phyloP scores from a whole-genome alignment of 1,140 invertebrate species.

The Oryctes rhinoceros region DNA sequence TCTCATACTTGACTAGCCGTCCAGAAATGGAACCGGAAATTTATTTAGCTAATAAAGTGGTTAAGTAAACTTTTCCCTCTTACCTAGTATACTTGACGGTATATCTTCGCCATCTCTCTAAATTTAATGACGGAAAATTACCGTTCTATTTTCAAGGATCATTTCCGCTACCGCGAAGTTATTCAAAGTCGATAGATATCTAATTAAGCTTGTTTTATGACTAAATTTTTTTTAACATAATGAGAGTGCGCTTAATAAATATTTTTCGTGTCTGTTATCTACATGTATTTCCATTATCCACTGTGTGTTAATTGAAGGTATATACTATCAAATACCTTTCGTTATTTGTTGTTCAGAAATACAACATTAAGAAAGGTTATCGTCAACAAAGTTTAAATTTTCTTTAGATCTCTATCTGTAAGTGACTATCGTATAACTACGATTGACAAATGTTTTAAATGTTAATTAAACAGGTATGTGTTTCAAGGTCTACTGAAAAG shows the following conservation, averaged over 20 bases:
- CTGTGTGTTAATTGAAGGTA: too few relatives aligned
- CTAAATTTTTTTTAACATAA: background rate
- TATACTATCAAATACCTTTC: too few relatives aligned
- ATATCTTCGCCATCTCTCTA: background rate
- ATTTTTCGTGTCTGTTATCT: too few relatives aligned
- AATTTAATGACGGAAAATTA: constrained; percentile 6
- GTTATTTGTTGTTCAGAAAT: too few relatives aligned
- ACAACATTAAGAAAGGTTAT: too few relatives aligned
- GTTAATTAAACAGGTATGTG: too few relatives aligned
- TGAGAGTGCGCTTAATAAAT: background rate
- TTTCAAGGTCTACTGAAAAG: too few relatives aligned
- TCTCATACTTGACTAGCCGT: background rate
- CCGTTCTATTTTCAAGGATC: constrained; percentile 11
- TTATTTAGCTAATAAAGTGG: constrained; percentile 18
- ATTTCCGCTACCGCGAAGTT: background rate
- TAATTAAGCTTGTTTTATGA: background rate
- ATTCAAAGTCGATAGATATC: background rate
- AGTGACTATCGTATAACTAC: too few relatives aligned
- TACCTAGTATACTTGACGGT: background rate
- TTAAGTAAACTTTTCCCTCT: background rate
- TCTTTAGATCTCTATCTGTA: too few relatives aligned
- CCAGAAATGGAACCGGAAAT: background rate
- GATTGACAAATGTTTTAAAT: too few relatives aligned
- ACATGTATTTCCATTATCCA: too few relatives aligned
- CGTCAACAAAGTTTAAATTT: too few relatives aligned